These are phyloP conservation scores for Zosterops hypoxanthus DNA, from an alignment of 2,113 vertebrate genomes.

Conservation along the genomic window DNA sequence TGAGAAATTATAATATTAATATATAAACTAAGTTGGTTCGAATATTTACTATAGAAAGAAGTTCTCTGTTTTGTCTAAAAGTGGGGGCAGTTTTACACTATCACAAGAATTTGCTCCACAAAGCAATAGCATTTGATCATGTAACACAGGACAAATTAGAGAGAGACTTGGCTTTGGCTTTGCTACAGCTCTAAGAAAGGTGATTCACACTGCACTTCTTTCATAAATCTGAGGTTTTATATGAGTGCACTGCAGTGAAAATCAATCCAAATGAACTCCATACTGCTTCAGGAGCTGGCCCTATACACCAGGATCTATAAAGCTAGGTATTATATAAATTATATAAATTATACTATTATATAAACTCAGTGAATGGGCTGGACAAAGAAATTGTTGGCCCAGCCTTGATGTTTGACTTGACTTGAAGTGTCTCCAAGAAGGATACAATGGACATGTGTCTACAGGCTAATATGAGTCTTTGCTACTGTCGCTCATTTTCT, in stretches of 20 bases:
- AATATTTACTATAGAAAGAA: not conserved
- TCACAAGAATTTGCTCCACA: slow-evolving; percentile 64
- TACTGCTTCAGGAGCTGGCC: not conserved
- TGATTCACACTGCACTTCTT: not conserved
- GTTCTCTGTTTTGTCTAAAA: not conserved
- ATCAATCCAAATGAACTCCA: not conserved
- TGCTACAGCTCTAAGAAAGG: not conserved
- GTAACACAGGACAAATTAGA: not conserved
- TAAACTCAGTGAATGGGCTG: not conserved
- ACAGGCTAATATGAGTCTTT: not conserved
- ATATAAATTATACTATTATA: not conserved
- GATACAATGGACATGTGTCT: not conserved
- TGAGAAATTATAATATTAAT: not conserved
- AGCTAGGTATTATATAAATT: not conserved
- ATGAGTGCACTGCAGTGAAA: not conserved
- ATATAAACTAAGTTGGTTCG: not conserved
- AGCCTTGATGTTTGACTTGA: not conserved
- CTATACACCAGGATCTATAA: not conserved
- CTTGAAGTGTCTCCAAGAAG: slow-evolving; percentile 19
- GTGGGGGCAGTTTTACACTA: not conserved
- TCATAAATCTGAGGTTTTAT: not conserved
- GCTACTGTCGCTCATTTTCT: not conserved
- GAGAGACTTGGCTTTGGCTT: not conserved
- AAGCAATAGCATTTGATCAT: slow-evolving; percentile 74
- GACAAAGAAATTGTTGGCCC: not conserved